Base-by-base conservation (phyloP, 2,888 invertebrate species). In the Neoscelio sp. region DNA sequence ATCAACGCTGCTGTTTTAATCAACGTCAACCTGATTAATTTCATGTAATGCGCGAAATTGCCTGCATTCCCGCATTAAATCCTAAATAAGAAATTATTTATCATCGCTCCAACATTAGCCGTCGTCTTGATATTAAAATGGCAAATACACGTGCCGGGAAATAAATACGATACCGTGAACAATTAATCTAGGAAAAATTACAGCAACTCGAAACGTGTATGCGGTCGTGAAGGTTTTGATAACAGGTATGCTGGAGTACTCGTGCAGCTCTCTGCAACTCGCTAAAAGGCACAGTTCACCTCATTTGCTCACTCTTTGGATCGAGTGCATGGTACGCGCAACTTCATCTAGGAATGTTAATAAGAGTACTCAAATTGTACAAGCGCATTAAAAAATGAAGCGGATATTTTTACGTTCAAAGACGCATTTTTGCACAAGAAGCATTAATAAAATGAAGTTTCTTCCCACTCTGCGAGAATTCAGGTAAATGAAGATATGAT, bases 271-370 rank as follows among this genome's bases (percentile, higher is more conserved):
- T 65, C 68, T 58, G 78, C 75, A 82, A 81, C 83, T 84, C 83
- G 81, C 85, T 84, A 83, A 86, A 85, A 86, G 84, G 83, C 82
- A 60, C 78, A 78, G 78, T 82, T 83, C 77, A 75, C 78, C 83
- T 83, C 83, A 84, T 85, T 85, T 82, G 82, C 82, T 77, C 82
- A 83, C 80, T n/a, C 77, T 84, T 82, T 73, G 71, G 80, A 60
- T 42, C 26, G 38, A 65, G 12, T 23, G 35, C 33, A 35, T 40
- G 6, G 5, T 12, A 2, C n/a, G 7, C 23, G 12, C 46, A 46
- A 20, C 8, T 46, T n/a, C 2, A n/a, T 23, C 2, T 20, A 28
- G 18, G 13, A 23, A 1, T 8, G 13, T 4, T 28, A 30, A 26
- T 33, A 18, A 50, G 23, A 7, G 6, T 33, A 33, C 33, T 33